These are phyloP conservation scores for Chloroceryle amazona DNA, from an alignment of 2,797 vertebrate species.

Conservation along the genomic window DNA sequence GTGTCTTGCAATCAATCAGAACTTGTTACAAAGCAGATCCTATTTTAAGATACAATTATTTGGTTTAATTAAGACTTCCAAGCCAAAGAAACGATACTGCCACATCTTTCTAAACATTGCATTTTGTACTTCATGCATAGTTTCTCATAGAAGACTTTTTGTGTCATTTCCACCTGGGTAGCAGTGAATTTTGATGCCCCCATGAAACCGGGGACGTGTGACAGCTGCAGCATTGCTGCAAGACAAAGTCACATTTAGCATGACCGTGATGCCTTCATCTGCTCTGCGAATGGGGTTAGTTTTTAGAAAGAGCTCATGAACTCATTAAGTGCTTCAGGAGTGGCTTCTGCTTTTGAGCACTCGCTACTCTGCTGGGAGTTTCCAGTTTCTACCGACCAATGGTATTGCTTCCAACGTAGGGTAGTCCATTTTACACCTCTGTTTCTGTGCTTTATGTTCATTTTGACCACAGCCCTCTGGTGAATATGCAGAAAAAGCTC, in stretches of 20 bases:
- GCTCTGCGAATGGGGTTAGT: not conserved
- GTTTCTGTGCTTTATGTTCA: not conserved
- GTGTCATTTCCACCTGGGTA: not conserved
- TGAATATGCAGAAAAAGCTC: not conserved
- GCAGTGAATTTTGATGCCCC: fast-evolving
- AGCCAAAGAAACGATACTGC: not conserved
- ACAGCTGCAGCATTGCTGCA: not conserved
- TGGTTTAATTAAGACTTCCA: not conserved
- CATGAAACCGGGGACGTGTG: not conserved
- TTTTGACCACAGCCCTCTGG: not conserved
- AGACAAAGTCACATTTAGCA: not conserved
- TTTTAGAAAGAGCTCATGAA: not conserved
- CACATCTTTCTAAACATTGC: not conserved
- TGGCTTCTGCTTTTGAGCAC: not conserved
- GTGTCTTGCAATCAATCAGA: not conserved
- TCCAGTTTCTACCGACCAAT: not conserved
- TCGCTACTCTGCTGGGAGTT: not conserved
- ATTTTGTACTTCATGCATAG: not conserved
- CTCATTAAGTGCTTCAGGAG: not conserved
- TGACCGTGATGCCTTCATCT: not conserved
- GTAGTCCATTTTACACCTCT: not conserved
- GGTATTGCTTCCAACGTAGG: not conserved
- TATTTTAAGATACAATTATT: not conserved
- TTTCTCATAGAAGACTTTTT: not conserved
- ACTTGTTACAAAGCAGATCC: not conserved